Evolutionary conservation across 2,888 invertebrate genomes (phyloP).

Genomic region (Platycnemis pennipes): DNA sequence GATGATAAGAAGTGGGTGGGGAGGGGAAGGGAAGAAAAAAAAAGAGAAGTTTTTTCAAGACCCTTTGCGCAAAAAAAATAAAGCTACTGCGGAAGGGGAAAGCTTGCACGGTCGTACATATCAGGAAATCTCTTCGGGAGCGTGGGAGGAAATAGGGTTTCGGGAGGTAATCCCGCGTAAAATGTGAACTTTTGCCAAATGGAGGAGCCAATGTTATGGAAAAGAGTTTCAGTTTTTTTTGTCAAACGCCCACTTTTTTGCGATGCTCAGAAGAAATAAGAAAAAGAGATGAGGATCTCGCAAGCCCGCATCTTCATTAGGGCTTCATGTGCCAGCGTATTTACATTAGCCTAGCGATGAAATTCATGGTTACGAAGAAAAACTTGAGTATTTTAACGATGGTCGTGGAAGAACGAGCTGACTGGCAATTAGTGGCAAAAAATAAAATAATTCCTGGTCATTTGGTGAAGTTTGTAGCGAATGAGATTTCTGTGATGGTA

Average conservation of each 20-base stretch:
- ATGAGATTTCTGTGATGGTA: too few species aligned
- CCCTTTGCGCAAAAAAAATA: background rate
- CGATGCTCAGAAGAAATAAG: background rate
- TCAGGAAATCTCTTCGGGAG: background rate
- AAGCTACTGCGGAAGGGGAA: background rate
- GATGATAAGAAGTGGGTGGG: background rate
- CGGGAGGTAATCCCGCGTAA: background rate
- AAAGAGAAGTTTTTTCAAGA: background rate
- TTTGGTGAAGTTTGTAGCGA: too few species aligned
- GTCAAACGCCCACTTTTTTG: background rate
- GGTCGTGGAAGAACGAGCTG: background rate
- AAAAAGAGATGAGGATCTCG: background rate
- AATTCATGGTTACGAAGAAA: background rate
- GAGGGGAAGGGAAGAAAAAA: background rate
- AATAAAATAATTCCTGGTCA: too few species aligned
- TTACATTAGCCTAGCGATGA: background rate
- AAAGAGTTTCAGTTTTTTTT: background rate
- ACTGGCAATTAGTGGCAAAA: too few species aligned
- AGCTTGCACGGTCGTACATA: background rate
- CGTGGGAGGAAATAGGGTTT: background rate
- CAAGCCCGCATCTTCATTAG: background rate
- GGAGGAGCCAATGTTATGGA: background rate
- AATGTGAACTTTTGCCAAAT: background rate
- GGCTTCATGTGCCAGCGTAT: background rate
- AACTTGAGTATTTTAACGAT: background rate